phyloP scores from a whole-genome alignment of 1,140 invertebrate species.

The Drosophila seguyi region DNA sequence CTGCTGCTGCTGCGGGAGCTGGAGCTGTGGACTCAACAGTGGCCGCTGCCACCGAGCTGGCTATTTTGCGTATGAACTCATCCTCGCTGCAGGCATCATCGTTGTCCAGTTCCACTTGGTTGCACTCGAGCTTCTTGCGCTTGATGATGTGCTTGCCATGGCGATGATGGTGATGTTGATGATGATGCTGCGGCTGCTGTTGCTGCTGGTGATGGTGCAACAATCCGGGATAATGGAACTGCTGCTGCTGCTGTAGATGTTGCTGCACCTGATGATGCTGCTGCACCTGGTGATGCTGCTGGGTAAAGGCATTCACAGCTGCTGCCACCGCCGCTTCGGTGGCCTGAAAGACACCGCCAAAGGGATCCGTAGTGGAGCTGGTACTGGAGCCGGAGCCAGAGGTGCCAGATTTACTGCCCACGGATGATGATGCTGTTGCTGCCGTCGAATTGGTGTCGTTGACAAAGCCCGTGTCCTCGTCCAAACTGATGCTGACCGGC shows the following conservation, averaged over 20 bases:
- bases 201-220: conserved; percentile 37
- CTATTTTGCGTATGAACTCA: conserved; percentile 82
- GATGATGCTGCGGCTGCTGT: conserved; percentile 22
- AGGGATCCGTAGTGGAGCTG: conserved; percentile 36
- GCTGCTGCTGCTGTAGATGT: conserved; percentile 29
- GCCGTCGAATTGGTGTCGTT: conserved; percentile 52
- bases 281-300: conserved; percentile 37
- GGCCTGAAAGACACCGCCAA: conserved; percentile 58
- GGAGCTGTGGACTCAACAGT: neutral
- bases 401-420: neutral
- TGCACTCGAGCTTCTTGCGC: conserved; percentile 88
- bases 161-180: conserved; percentile 16
- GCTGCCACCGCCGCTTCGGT: conserved; percentile 41
- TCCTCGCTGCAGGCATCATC: conserved; percentile 88
- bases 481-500: conserved; percentile 30
- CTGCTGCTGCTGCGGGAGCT: neutral
- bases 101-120: conserved; percentile 87
- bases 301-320: conserved; percentile 27
- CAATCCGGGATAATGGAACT: conserved; percentile 50
- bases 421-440: neutral
- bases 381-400: neutral
- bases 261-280: conserved; percentile 24
- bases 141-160: conserved; percentile 84
- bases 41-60: conserved; percentile 50
- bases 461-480: conserved; percentile 70